phyloP scores from a whole-genome alignment of 2,888 invertebrate genomes.

The Plagiodera versicolora region DNA sequence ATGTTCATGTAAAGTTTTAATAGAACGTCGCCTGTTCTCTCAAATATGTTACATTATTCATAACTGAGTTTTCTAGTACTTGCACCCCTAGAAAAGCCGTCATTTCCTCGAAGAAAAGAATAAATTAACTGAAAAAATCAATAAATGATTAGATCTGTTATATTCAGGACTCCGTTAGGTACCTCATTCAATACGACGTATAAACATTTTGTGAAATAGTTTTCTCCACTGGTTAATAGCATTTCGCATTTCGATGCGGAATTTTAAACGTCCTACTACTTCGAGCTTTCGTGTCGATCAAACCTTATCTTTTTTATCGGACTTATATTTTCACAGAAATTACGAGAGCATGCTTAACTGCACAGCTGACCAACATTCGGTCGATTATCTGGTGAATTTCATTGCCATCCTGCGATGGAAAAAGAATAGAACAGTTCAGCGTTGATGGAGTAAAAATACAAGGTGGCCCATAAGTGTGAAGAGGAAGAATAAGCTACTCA shows the following conservation, averaged over 20 bases:
- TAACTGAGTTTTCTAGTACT: not conserved
- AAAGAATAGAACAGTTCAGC: no score
- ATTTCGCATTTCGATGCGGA: conserved; percentile 22
- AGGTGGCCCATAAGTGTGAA: no score
- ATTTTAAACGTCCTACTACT: conserved; percentile 30
- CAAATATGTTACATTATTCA: not conserved
- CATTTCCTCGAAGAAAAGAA: conserved; percentile 37
- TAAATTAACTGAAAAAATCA: conserved; percentile 38
- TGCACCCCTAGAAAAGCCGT: conserved; percentile 31
- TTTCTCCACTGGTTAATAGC: conserved; percentile 16
- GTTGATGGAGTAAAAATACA: no score
- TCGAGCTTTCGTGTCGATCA: conserved; percentile 32
- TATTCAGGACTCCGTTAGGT: conserved; percentile 4
- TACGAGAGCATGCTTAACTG: conserved; percentile 33
- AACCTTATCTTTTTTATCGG: conserved; percentile 30
- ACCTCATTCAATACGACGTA: conserved; percentile 8
- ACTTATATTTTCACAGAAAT: conserved; percentile 34
- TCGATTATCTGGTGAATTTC: conserved; percentile 33
- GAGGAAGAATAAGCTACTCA: no score
- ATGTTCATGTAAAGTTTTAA: no score
- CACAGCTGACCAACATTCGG: conserved; percentile 26
- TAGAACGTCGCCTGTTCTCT: not conserved
- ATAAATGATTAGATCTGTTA: conserved; percentile 14
- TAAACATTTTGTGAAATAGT: conserved; percentile 8
- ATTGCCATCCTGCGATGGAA: conserved; percentile 34